Conservation (phyloP, 2,888 invertebrate genomes). For the Apodemia mormo region DNA sequence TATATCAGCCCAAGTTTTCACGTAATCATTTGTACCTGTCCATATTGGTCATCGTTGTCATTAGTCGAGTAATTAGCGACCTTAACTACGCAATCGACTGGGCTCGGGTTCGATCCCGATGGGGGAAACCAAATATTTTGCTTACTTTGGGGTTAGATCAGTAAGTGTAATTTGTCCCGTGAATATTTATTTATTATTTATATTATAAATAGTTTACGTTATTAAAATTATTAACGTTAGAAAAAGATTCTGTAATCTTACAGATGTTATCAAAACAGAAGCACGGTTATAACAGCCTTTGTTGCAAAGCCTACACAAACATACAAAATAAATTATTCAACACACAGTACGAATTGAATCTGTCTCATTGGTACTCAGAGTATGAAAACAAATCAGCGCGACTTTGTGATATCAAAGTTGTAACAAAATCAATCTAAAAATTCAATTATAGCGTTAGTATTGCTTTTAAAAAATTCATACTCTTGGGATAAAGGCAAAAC, state of each 20-base stretch:
- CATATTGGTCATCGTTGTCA: too few relatives aligned
- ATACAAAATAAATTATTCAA: conserved; percentile 11
- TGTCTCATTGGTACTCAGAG: conserved; percentile 26
- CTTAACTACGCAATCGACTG: too few relatives aligned
- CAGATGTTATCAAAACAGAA: not conserved
- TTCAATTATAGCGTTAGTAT: conserved; percentile 7
- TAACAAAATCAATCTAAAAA: conserved; percentile 11
- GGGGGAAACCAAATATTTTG: too few relatives aligned
- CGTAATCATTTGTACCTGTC: too few relatives aligned
- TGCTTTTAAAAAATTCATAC: conserved; percentile 15
- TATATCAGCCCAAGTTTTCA: too few relatives aligned
- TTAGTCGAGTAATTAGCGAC: too few relatives aligned
- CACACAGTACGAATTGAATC: conserved; percentile 9
- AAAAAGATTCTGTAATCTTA: not conserved
- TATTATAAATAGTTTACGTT: too few relatives aligned
- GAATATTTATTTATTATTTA: too few relatives aligned
- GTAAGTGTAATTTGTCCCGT: too few relatives aligned
- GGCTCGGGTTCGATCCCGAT: too few relatives aligned
- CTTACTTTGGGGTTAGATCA: too few relatives aligned
- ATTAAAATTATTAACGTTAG: too few relatives aligned
- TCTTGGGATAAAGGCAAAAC: conserved; percentile 7
- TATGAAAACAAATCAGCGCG: conserved; percentile 21
- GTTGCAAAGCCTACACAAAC: not conserved
- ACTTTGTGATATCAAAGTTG: conserved; percentile 11
- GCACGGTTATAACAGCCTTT: not conserved